These are phyloP conservation scores for Pipistrellus pygmaeus DNA, from an alignment of 2,797 vertebrate genomes.

Conservation along the genomic window DNA sequence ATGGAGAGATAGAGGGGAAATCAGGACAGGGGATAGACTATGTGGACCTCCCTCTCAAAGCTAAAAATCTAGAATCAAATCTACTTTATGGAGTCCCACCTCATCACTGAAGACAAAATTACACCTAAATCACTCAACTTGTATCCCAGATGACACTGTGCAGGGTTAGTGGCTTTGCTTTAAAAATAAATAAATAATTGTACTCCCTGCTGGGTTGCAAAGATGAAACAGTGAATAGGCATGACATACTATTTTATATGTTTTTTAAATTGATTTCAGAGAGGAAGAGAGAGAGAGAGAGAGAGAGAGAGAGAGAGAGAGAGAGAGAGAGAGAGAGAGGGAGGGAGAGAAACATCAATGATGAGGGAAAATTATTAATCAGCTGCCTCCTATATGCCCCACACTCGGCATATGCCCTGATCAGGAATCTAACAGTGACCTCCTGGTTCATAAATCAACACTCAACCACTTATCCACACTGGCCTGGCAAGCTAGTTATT, in stretches of 20 bases:
- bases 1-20: background rate
- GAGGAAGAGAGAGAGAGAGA: too few species aligned
- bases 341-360: too few species aligned
- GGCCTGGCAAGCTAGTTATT: too few species aligned
- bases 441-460: too few species aligned
- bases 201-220: conserved; percentile 34
- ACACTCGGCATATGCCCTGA: too few species aligned
- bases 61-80: background rate
- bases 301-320: too few species aligned
- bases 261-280: too few species aligned
- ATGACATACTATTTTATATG: background rate
- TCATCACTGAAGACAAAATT: conserved; percentile 10
- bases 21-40: background rate
- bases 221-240: conserved; percentile 66
- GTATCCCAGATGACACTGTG: background rate
- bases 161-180: conserved; percentile 69
- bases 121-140: conserved; percentile 61
- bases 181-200: conserved; percentile 64
- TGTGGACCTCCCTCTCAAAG: background rate
- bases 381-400: too few species aligned
- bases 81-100: conserved; percentile 45
- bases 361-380: too few species aligned
- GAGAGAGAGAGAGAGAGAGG: too few species aligned
- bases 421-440: too few species aligned
- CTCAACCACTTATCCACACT: too few species aligned